Base-by-base conservation (phyloP, 2,113 vertebrate genomes). In the Fregetta grallaria region DNA sequence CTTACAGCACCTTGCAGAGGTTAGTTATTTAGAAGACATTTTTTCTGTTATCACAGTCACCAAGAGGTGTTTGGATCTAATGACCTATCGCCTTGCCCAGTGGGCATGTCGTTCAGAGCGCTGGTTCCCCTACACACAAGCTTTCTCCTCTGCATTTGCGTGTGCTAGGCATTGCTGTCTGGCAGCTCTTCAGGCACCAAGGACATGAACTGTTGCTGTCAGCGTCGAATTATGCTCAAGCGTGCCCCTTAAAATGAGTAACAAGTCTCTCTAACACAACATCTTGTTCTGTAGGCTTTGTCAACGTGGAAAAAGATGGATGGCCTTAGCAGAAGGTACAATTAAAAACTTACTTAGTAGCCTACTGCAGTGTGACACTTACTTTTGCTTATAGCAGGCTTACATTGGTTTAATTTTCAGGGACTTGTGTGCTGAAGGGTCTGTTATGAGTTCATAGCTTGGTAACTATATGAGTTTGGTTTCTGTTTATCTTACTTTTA, bases 61-160 rank as follows among this genome's bases (percentile, higher is more conserved):
- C 13, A 22, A 8, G 75, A 44, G 75, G 76, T 23, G 30, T 58
- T 86, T 65, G 44, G 36, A 34, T 29, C 25, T 38, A 29, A 34
- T 44, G 67, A 26, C 15, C 8, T 44, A 40, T 47, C 38, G 4
- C 25, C 21, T 53, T 59, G 77, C 25, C 65, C 3, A 1, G 7
- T 11, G 17, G 58, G 16, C 32, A 26, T 1, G 2, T 36, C 1
- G 0, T 8, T 42, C 19, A 5, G n/a, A 30, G 45, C 2, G 0
- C 21, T 4, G 5, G 3, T 44, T 92, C 38, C 38, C 34, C 18
- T 16, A 3, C 1, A 0, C 0, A 0, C 3, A 38, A 74, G 44
- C 55, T 50, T 73, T 56, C 53, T 44, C n/a, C 32, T 45, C 45
- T 3, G 26, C 4, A 0, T 23, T 16, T 4, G 2, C 3, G 19